Base-by-base conservation (phyloP, 2,888 invertebrate genomes). In the Acanthococcus lagerstroemiae region DNA sequence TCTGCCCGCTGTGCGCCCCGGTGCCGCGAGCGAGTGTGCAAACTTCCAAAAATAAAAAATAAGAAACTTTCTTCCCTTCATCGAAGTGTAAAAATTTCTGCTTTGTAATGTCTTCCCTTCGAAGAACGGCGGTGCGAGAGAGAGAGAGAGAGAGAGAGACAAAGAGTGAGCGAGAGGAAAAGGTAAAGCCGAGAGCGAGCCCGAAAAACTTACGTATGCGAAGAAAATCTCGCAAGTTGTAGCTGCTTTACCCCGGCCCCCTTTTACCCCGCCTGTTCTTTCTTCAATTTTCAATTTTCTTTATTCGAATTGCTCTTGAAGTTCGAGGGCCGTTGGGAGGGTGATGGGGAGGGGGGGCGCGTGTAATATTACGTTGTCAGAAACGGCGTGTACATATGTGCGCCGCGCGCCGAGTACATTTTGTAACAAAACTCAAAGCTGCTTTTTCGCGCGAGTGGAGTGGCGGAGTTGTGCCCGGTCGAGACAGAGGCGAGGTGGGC, bases 21-120 rank as follows among this genome's bases (percentile, higher is more conserved):
- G n/a, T n/a, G n/a, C n/a, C n/a, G n/a, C n/a, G n/a, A n/a, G n/a
- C n/a, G n/a, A n/a, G n/a, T n/a, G n/a, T n/a, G n/a, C n/a, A n/a
- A n/a, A n/a, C n/a, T n/a, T n/a, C n/a, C 12, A 37, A 37, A 37
- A 37, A 37, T 15, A 37, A 37, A 3, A 3, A 37, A 37, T 15
- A 37, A n/a, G 37, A 58, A 58, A 24, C 37, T 58, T 58, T 58
- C 25, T 45, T 58, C 45, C 45, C 37, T 55, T 55, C 55, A 58
- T 58, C 45, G 58, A 58, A 58, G 45, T 58, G 58, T 58, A 45
- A 58, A 58, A 58, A 58, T 58, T 58, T 44, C 44, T 37, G 58
- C 58, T 58, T 22, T 58, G 45, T 25, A 45, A 58, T 19, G 45
- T 37, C 45, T 58, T 58, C 45, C 24, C n/a, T 37, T 37, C n/a